These are phyloP conservation scores for Epinephelus fuscoguttatus DNA, from an alignment of 2,113 vertebrate species.

Conservation along the genomic window DNA sequence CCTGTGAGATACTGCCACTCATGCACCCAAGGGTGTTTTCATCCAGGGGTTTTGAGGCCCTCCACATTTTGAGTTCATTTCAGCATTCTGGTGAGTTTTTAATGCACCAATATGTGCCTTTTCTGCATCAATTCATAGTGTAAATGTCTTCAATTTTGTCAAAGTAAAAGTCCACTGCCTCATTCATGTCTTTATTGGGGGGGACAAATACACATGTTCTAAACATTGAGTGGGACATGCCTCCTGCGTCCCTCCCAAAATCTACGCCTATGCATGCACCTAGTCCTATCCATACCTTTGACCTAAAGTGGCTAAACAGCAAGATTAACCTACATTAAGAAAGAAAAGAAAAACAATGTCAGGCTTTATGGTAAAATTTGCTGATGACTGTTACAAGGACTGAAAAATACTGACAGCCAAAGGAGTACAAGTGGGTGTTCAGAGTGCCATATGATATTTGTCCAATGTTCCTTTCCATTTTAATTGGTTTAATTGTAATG, in stretches of 20 bases:
- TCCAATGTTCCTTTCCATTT: background rate
- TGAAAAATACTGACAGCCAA: background rate
- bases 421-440: background rate
- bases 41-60: no score
- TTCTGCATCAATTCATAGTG: no score
- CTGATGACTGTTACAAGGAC: background rate
- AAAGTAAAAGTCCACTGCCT: no score
- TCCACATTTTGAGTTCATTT: no score
- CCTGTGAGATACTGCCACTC: constrained; percentile 36
- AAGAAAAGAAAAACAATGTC: background rate
- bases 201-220: no score
- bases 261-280: no score
- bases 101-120: no score
- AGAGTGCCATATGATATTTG: background rate
- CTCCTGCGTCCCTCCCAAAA: background rate
- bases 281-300: background rate
- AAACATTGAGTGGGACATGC: no score
- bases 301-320: background rate
- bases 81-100: no score
- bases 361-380: constrained; percentile 8
- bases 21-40: background rate
- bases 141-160: no score
- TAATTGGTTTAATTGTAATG: constrained; percentile 14
- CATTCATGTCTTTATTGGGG: no score
- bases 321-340: background rate